These are phyloP conservation scores for Drosophila repletoides DNA, from an alignment of 1,140 invertebrate species.

Conservation along the genomic window DNA sequence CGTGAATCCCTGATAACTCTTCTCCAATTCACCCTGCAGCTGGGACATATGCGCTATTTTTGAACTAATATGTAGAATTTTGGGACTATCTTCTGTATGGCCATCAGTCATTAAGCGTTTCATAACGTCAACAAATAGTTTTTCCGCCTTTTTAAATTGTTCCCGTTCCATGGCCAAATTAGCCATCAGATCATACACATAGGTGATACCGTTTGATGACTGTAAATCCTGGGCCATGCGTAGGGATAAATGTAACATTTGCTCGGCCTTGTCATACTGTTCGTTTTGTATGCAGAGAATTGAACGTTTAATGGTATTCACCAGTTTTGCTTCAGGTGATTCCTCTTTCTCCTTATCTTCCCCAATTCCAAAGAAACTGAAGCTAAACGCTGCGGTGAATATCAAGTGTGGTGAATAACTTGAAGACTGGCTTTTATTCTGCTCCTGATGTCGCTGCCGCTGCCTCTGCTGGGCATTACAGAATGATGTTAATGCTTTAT, in stretches of 20 bases:
- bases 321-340: conserved; percentile 86
- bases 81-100: conserved; percentile 87
- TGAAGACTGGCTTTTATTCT: not conserved
- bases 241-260: conserved; percentile 91
- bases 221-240: conserved; percentile 91
- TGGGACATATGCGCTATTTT: conserved; percentile 87
- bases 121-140: conserved; percentile 91
- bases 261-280: conserved; percentile 91
- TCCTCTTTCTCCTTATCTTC: conserved; percentile 76
- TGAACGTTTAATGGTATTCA: conserved; percentile 89
- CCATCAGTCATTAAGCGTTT: conserved; percentile 89
- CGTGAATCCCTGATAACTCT: conserved; percentile 88
- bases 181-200: conserved; percentile 95
- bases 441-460: not conserved
- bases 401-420: conserved; percentile 5
- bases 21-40: conserved; percentile 84
- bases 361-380: conserved; percentile 38
- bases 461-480: not conserved
- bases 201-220: conserved; percentile 89
- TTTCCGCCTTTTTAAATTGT: conserved; percentile 92
- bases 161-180: conserved; percentile 91
- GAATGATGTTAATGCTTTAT: conserved; percentile 12
- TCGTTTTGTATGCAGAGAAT: conserved; percentile 88
- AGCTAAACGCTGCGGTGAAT: conserved; percentile 51
- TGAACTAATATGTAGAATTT: conserved; percentile 84